phyloP scores from a whole-genome alignment of 2,888 invertebrate genomes.

The Spisula solida region DNA sequence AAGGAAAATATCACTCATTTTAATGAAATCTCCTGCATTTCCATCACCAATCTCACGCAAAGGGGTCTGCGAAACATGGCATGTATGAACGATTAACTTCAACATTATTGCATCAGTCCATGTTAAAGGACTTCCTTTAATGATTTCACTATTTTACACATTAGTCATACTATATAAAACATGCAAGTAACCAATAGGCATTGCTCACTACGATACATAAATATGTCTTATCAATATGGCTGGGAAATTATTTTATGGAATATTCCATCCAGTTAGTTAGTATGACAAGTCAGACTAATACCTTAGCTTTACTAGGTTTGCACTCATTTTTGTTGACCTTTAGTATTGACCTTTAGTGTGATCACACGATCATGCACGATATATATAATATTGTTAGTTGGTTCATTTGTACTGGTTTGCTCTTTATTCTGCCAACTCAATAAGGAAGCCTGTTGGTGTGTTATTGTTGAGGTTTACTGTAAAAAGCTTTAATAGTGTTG shows the following conservation, averaged over 20 bases:
- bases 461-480: too few species aligned
- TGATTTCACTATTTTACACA: not conserved
- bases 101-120: not conserved
- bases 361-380: not conserved
- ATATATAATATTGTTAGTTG: too few species aligned
- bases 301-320: not conserved
- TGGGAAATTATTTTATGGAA: not conserved
- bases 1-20: too few species aligned
- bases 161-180: not conserved
- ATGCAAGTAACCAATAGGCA: not conserved
- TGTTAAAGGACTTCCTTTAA: not conserved
- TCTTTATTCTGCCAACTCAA: too few species aligned
- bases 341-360: not conserved
- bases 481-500: too few species aligned
- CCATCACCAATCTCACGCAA: too few species aligned
- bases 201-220: not conserved
- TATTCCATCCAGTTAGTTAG: slow-evolving; percentile 15
- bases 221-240: slow-evolving; percentile 23
- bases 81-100: not conserved
- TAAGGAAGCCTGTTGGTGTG: too few species aligned
- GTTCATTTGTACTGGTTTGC: too few species aligned
- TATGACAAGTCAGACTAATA: not conserved
- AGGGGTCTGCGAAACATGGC: too few species aligned
- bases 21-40: too few species aligned
- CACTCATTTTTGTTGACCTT: not conserved